These are phyloP conservation scores for Zaprionus davidi DNA, from an alignment of 1,140 invertebrate genomes.

Conservation along the genomic window DNA sequence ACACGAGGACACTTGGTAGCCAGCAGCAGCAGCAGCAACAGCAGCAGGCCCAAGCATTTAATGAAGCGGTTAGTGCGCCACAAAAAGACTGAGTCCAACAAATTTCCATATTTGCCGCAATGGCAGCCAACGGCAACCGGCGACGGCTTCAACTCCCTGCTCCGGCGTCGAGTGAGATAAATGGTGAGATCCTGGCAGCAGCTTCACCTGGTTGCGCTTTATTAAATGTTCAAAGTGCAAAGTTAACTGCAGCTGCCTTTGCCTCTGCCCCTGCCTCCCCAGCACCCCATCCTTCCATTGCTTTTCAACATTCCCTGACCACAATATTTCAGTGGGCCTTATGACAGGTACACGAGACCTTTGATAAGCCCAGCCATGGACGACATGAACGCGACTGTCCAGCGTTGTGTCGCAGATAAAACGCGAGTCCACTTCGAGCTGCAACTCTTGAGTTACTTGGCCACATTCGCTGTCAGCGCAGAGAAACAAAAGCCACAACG, in stretches of 20 bases:
- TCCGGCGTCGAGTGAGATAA: slow-evolving; percentile 68
- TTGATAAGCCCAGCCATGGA: slow-evolving; percentile 64
- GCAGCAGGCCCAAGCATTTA: slow-evolving; percentile 59
- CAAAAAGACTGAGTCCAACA: slow-evolving; percentile 15
- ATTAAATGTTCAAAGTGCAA: slow-evolving; percentile 4
- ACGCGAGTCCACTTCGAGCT: slow-evolving; percentile 12
- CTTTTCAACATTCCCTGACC: slow-evolving; percentile 23
- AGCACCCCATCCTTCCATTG: not conserved
- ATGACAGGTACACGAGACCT: slow-evolving; percentile 73
- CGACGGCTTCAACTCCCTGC: not conserved
- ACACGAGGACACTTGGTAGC: slow-evolving; percentile 53
- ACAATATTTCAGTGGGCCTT: slow-evolving; percentile 78
- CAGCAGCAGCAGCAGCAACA: slow-evolving; percentile 17
- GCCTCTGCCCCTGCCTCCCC: not conserved
- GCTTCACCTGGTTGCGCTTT: slow-evolving; percentile 4
- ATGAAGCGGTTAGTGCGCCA: slow-evolving; percentile 63
- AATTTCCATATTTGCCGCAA: slow-evolving; percentile 30
- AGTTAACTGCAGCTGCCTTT: slow-evolving; percentile 4
- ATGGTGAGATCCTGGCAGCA: slow-evolving; percentile 46
- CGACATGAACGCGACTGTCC: slow-evolving; percentile 36
- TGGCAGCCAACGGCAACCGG: slow-evolving; percentile 11
- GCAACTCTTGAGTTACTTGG: slow-evolving; percentile 21
- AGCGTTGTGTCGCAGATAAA: slow-evolving; percentile 58
- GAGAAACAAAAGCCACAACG: slow-evolving; percentile 41
- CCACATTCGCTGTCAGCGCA: slow-evolving; percentile 11